Evolutionary conservation across 2,797 vertebrate species (phyloP).

Genomic region (Scyliorhinus canicula): DNA sequence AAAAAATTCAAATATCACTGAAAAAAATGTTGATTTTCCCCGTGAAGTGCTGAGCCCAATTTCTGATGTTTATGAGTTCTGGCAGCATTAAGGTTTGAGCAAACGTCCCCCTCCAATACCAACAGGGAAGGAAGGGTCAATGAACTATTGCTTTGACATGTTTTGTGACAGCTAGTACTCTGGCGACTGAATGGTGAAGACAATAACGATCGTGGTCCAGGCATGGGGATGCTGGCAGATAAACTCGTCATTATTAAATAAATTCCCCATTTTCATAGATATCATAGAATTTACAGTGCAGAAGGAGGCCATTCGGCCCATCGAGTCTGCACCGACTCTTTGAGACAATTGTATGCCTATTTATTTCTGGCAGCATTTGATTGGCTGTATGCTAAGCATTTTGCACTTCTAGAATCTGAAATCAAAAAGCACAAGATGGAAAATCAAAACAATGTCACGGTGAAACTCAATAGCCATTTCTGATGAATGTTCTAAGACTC

Average conservation of each 20-base stretch:
- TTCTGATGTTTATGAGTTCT: constrained; percentile 12
- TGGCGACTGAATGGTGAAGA: not conserved
- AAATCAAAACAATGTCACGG: not conserved
- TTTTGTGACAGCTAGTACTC: no score
- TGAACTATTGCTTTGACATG: not conserved
- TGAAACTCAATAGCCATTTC: not conserved
- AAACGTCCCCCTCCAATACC: not conserved
- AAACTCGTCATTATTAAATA: not conserved
- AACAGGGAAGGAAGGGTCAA: not conserved
- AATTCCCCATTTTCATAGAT: not conserved
- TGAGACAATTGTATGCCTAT: not conserved
- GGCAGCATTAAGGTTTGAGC: not conserved
- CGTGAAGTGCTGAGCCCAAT: not conserved
- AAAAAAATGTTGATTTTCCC: not conserved
- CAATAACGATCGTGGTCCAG: not conserved
- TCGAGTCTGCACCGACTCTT: no score
- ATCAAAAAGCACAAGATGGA: not conserved
- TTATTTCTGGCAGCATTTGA: not conserved
- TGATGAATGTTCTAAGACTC: not conserved
- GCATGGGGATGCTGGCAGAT: no score
- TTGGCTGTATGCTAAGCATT: not conserved
- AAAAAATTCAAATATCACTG: not conserved
- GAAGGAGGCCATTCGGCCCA: no score
- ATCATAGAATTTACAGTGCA: no score
- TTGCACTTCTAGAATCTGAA: not conserved